A percentile compares a stretch with the other conserved stretches of the same genome.
These are phyloP conservation scores for Platichthys stellatus DNA, from an alignment of 2,113 vertebrate genomes.

Conservation along the genomic window DNA sequence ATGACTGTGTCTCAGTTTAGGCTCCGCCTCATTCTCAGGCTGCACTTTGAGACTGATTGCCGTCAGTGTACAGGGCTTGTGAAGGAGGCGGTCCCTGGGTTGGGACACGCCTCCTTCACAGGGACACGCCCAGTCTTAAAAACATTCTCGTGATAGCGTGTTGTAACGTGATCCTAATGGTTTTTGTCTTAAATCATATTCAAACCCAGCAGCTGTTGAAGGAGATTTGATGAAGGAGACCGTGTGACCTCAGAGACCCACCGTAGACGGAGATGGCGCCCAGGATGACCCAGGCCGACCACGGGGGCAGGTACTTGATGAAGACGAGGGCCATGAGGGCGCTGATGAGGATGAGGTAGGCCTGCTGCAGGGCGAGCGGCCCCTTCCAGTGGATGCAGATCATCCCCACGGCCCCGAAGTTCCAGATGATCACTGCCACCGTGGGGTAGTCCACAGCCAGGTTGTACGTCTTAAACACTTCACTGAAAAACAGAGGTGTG, in stretches of 20 bases:
- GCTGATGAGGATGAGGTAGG: conserved; percentile 97
- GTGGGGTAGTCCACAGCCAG: conserved; percentile 96
- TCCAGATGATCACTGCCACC: conserved; percentile 92
- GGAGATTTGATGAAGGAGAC: no score
- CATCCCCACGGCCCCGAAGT: conserved; percentile 98
- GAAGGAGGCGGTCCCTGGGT: no score
- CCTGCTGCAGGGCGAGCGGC: conserved; percentile 93
- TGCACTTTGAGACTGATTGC: no score
- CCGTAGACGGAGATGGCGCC: conserved; percentile 97
- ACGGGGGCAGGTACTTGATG: conserved; percentile 97
- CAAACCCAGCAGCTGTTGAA: no score
- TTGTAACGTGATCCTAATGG: no score
- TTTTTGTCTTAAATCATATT: no score
- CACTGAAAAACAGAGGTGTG: conserved; percentile 72
- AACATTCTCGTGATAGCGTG: no score
- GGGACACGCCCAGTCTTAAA: no score
- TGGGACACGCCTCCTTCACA: no score
- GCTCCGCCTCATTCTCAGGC: no score
- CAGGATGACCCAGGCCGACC: conserved; percentile 98
- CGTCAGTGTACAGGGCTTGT: no score
- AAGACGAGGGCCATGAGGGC: conserved; percentile 98
- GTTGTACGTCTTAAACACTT: conserved; percentile 96
- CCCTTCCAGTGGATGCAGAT: conserved; percentile 99
- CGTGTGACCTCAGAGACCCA: conserved; percentile 62
- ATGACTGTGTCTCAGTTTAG: no score